These are phyloP conservation scores for Tetraodon nigroviridis DNA, from an alignment of 2,113 vertebrate genomes.

Conservation along the genomic window DNA sequence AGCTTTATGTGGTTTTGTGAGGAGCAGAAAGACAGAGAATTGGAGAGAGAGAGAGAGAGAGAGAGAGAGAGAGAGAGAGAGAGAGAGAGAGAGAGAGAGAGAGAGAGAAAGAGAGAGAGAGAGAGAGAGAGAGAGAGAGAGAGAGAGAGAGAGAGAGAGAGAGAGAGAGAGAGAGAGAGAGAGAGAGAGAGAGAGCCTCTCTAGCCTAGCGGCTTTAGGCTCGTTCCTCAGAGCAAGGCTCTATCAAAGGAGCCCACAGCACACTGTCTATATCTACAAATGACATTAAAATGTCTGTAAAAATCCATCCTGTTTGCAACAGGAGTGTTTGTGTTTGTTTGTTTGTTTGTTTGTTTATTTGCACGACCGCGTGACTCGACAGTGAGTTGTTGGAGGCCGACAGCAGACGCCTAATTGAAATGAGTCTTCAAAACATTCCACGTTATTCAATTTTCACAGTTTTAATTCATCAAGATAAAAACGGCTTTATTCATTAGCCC, in stretches of 20 bases:
- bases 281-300: slow-evolving; percentile 5
- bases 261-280: slow-evolving; percentile 1
- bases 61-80: slow-evolving; percentile 10
- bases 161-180: slow-evolving; percentile 6
- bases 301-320: slow-evolving; percentile 7
- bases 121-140: slow-evolving; percentile 11
- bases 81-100: slow-evolving; percentile 11
- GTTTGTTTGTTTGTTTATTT: slow-evolving; percentile 9
- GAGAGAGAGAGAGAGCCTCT: slow-evolving; percentile 22
- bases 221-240: neutral
- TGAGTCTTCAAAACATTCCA: slow-evolving; percentile 18
- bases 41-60: slow-evolving; percentile 13
- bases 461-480: slow-evolving; percentile 39
- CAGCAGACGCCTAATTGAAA: slow-evolving; percentile 11
- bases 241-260: neutral
- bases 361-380: slow-evolving; percentile 18
- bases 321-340: neutral
- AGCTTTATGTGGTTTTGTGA: slow-evolving; percentile 40
- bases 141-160: slow-evolving; percentile 3
- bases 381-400: slow-evolving; percentile 11
- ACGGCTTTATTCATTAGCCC: slow-evolving; percentile 40
- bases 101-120: slow-evolving; percentile 10
- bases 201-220: neutral
- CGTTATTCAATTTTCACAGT: slow-evolving; percentile 32
- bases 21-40: too few relatives aligned